Conservation (phyloP, 2,797 vertebrate species). For the Psittacula echo region DNA sequence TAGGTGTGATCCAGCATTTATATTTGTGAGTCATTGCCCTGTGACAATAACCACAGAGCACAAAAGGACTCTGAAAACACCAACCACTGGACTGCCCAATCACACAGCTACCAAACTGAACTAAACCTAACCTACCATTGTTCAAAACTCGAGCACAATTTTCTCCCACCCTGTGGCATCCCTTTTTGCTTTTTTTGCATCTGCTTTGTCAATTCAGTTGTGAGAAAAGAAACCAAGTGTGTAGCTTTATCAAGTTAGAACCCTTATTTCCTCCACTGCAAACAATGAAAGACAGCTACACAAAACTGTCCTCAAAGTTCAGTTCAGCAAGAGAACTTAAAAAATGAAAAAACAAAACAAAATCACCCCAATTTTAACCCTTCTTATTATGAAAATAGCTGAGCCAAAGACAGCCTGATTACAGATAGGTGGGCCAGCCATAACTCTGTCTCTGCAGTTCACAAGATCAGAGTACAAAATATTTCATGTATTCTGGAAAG, state of each 20-base stretch:
- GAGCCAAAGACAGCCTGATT: neutral
- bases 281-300: neutral
- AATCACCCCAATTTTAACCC: neutral
- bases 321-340: neutral
- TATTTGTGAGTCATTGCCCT: neutral
- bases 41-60: neutral
- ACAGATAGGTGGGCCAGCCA: neutral
- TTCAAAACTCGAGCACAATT: rapidly evolving
- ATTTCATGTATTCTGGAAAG: neutral
- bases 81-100: neutral
- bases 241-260: neutral
- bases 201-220: neutral
- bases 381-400: neutral
- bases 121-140: rapidly evolving
- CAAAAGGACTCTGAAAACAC: neutral
- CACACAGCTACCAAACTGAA: neutral
- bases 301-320: neutral
- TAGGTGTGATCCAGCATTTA: neutral
- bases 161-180: neutral
- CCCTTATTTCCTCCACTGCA: neutral
- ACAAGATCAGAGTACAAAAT: conserved; percentile 1
- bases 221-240: neutral
- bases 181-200: neutral
- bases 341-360: neutral
- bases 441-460: neutral